Conservation (phyloP, 2,113 vertebrate species). For the Chloebia gouldiae region DNA sequence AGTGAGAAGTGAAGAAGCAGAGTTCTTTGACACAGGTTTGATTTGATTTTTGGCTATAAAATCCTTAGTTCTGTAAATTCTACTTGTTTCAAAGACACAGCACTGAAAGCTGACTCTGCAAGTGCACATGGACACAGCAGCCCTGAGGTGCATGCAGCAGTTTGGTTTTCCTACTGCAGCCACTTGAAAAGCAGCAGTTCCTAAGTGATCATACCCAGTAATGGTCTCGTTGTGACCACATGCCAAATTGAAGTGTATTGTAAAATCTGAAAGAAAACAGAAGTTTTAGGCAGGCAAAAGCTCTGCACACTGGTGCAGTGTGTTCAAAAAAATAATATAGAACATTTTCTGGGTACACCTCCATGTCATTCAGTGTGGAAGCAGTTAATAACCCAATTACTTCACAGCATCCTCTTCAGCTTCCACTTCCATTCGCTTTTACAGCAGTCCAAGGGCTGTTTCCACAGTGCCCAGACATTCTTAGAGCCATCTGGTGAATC, state of each 20-base stretch:
- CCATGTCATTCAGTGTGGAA: neutral
- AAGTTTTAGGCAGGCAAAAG: neutral
- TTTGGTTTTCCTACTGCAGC: neutral
- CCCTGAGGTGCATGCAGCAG: neutral
- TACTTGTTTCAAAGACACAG: neutral
- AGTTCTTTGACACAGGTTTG: neutral
- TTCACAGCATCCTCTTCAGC: neutral
- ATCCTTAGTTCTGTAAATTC: neutral
- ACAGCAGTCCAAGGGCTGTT: conserved; percentile 12
- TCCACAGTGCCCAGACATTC: conserved; percentile 20
- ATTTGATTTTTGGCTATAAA: neutral
- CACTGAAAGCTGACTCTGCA: neutral
- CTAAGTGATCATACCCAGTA: neutral
- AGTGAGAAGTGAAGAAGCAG: neutral
- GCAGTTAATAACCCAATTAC: conserved; percentile 20
- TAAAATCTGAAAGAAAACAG: neutral
- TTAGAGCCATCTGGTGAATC: conserved; percentile 9
- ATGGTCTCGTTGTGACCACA: neutral
- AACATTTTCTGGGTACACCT: neutral
- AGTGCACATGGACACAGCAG: neutral
- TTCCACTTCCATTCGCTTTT: conserved; percentile 31
- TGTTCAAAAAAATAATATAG: neutral
- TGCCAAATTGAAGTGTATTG: neutral
- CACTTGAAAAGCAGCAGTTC: neutral
- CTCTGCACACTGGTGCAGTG: neutral